Conservation (phyloP, 2,113 vertebrate species). For the human (Homo sapiens) region GRCh38 chr6:62527001-62527500, state of each 20-base stretch:
- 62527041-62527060: neutral
- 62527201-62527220: neutral
- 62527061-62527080: neutral
- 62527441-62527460: too few relatives aligned
- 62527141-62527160: neutral
- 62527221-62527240: neutral
- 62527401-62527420: too few relatives aligned
- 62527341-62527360: too few relatives aligned
- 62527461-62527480: too few relatives aligned
- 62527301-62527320: too few relatives aligned
- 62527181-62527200: neutral
- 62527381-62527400: too few relatives aligned
- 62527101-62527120: neutral
- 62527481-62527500: too few relatives aligned
- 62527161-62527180: slow-evolving; percentile 15
- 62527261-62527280: neutral
- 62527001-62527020: neutral
- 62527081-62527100: neutral
- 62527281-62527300: neutral
- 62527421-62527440: too few relatives aligned
- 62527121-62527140: neutral
- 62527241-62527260: neutral
- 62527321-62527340: too few relatives aligned
- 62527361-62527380: too few relatives aligned
- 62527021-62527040: neutral